Percentiles rank a stretch among this genome's conserved stretches.
Evolutionary conservation across 2,113 vertebrate genomes (phyloP).

Genomic region (Propithecus coquereli): DNA sequence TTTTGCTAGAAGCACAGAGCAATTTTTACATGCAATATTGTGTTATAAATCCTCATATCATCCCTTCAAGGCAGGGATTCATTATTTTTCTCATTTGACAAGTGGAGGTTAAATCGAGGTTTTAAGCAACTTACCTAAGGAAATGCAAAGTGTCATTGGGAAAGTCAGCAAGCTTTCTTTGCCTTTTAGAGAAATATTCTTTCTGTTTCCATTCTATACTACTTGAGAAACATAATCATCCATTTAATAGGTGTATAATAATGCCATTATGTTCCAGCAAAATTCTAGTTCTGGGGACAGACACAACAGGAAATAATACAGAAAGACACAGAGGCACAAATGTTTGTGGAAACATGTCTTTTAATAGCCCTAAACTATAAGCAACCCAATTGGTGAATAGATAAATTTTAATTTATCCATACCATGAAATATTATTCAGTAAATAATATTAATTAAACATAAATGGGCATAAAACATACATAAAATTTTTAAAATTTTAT

Average conservation of each 20-base stretch:
- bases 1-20: slow-evolving; percentile 35
- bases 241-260: background rate
- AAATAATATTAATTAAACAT: background rate
- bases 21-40: slow-evolving; percentile 16
- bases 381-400: background rate
- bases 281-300: background rate
- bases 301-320: background rate
- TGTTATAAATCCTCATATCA: slow-evolving; percentile 49
- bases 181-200: background rate
- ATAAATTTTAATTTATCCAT: background rate
- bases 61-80: slow-evolving; percentile 38
- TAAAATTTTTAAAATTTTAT: background rate
- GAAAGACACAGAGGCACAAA: background rate
- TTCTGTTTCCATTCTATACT: background rate
- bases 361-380: background rate
- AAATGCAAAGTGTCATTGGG: background rate
- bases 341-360: background rate
- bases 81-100: slow-evolving; percentile 69
- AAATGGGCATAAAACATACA: background rate
- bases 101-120: slow-evolving; percentile 53
- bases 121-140: slow-evolving; percentile 24
- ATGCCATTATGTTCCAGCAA: background rate
- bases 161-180: background rate
- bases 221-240: background rate
- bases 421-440: background rate